Evolutionary conservation across 2,113 vertebrate species (phyloP).

Genomic region (Lepus americanus): DNA sequence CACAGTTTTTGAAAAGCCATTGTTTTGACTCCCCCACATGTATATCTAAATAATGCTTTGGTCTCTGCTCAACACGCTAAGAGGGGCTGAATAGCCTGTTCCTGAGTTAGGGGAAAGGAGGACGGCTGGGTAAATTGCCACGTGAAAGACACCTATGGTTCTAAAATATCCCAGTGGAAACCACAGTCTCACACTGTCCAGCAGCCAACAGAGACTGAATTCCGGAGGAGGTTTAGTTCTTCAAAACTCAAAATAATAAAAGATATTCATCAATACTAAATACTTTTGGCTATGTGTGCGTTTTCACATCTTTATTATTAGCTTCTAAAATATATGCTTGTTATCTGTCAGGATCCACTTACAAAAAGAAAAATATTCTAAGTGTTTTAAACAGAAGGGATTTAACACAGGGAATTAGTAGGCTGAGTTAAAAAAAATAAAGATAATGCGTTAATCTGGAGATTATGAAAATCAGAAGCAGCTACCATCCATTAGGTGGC

Average conservation of each 20-base stretch:
- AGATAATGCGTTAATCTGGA: not conserved
- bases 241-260: not conserved
- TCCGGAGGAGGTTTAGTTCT: constrained; percentile 6
- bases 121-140: not conserved
- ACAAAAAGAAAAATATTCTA: not conserved
- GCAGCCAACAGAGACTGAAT: not conserved
- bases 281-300: not conserved
- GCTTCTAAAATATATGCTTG: not conserved
- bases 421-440: not conserved
- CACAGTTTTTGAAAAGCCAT: not conserved
- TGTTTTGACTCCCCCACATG: constrained; percentile 35
- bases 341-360: not conserved
- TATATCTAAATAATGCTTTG: not conserved
- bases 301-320: constrained; percentile 2
- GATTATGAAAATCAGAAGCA: not conserved
- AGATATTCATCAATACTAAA: constrained; percentile 3
- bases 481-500: not conserved
- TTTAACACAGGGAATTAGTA: not conserved
- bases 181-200: not conserved
- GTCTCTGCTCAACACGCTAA: not conserved
- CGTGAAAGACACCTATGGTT: not conserved
- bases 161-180: not conserved
- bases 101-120: constrained; percentile 24
- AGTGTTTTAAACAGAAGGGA: not conserved
- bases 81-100: not conserved